Percentiles rank a stretch among this genome's conserved stretches.
Evolutionary conservation across 2,888 invertebrate genomes (phyloP).

Genomic region (Xanthia togata): DNA sequence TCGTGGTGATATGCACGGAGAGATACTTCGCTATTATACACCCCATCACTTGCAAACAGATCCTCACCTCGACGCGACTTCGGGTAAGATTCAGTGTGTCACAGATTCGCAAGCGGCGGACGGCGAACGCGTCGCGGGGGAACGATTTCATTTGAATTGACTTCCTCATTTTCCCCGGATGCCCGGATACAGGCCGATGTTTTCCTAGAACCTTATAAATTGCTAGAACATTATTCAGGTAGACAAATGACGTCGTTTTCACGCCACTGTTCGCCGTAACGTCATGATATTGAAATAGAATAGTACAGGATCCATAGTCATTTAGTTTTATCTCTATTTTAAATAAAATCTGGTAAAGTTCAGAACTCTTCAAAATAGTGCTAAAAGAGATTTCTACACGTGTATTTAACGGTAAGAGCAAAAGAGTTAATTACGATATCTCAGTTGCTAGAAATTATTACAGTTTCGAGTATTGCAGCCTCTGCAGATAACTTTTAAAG

Average conservation of each 20-base stretch:
- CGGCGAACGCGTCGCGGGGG: conserved; percentile 36
- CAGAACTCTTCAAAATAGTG: background rate
- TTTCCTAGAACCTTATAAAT: conserved; percentile 33
- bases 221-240: conserved; percentile 27
- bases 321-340: background rate
- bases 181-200: conserved; percentile 26
- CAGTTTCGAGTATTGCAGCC: background rate
- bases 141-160: conserved; percentile 50
- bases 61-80: conserved; percentile 94
- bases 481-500: conserved; percentile 11
- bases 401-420: background rate
- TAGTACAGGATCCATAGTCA: background rate
- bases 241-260: conserved; percentile 20
- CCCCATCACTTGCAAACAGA: conserved; percentile 95
- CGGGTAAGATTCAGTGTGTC: conserved; percentile 90
- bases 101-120: conserved; percentile 7
- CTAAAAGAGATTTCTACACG: background rate
- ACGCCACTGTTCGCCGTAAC: conserved; percentile 6
- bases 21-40: conserved; percentile 96
- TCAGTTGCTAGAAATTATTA: conserved; percentile 1
- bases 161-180: conserved; percentile 30
- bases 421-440: conserved; percentile 2
- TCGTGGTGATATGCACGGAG: conserved; percentile 96
- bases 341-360: background rate
- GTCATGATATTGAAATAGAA: conserved; percentile 8